phyloP scores from a whole-genome alignment of 2,888 invertebrate genomes.

The Tipula confusa region DNA sequence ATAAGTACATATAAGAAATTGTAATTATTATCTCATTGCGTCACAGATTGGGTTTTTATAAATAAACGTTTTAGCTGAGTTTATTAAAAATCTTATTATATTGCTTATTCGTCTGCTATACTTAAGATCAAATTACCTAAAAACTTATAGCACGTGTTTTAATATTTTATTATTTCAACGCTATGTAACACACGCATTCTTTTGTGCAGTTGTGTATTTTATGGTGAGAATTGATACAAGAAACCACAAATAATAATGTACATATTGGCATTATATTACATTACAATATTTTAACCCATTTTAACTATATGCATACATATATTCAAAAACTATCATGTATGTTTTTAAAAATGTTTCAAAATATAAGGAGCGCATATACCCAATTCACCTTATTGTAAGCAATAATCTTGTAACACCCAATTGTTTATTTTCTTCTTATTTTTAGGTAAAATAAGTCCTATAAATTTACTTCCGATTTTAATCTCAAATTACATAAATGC shows the following conservation, averaged over 20 bases:
- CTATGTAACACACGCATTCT: not conserved
- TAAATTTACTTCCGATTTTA: not conserved
- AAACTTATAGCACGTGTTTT: not conserved
- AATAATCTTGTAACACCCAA: not conserved
- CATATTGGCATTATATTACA: not conserved
- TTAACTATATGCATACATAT: not conserved
- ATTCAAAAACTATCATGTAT: not conserved
- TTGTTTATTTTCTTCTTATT: not conserved
- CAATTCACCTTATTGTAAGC: not conserved
- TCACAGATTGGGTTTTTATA: not conserved
- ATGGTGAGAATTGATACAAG: not conserved
- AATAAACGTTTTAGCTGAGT: not conserved
- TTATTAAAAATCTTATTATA: not conserved
- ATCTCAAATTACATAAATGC: not conserved
- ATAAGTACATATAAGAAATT: too few relatives aligned
- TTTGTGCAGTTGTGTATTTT: not conserved
- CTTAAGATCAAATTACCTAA: not conserved
- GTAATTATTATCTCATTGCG: too few relatives aligned
- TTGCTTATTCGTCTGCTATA: not conserved
- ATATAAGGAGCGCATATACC: not conserved
- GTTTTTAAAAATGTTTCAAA: not conserved
- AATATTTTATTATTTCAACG: not conserved
- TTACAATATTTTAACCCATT: not conserved
- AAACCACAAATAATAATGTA: not conserved
- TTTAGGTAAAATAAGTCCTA: not conserved